A percentile compares a stretch with the other conserved stretches of the same genome.
phyloP scores from a whole-genome alignment of 1,140 invertebrate species.

The Sitophilus oryzae region DNA sequence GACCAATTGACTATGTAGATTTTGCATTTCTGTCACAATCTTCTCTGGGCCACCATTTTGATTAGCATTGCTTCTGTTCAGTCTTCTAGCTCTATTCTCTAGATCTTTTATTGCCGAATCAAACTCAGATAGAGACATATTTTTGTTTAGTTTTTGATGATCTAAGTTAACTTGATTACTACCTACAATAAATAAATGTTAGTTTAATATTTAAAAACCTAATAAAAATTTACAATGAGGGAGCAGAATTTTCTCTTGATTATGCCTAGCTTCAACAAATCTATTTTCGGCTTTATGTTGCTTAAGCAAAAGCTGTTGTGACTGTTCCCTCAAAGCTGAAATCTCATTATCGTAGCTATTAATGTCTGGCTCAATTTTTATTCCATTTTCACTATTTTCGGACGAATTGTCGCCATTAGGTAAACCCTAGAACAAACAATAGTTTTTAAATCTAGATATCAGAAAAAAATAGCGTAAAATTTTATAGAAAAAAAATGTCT shows the following conservation, averaged over 20 bases:
- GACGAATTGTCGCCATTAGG: conserved; percentile 24
- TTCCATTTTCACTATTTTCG: conserved; percentile 18
- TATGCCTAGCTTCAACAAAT: conserved; percentile 37
- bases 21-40: conserved; percentile 30
- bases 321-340: conserved; percentile 38
- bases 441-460: too few species aligned
- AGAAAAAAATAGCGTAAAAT: too few species aligned
- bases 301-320: conserved; percentile 35
- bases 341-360: conserved; percentile 38
- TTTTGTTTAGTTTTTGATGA: conserved; percentile 20
- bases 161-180: conserved; percentile 18
- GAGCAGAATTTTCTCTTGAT: conserved; percentile 35
- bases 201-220: too few species aligned
- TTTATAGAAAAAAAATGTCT: too few species aligned
- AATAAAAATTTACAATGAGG: conserved; percentile 21
- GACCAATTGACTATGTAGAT: conserved; percentile 36
- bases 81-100: conserved; percentile 30
- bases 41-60: conserved; percentile 21
- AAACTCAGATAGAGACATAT: conserved; percentile 23
- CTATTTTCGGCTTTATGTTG: conserved; percentile 42
- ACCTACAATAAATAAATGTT: conserved; percentile 8
- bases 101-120: conserved; percentile 32
- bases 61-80: conserved; percentile 20
- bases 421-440: neutral
- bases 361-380: conserved; percentile 33